Evolutionary conservation across 2,113 vertebrate species (phyloP).

Genomic region (Oryzias celebensis): DNA sequence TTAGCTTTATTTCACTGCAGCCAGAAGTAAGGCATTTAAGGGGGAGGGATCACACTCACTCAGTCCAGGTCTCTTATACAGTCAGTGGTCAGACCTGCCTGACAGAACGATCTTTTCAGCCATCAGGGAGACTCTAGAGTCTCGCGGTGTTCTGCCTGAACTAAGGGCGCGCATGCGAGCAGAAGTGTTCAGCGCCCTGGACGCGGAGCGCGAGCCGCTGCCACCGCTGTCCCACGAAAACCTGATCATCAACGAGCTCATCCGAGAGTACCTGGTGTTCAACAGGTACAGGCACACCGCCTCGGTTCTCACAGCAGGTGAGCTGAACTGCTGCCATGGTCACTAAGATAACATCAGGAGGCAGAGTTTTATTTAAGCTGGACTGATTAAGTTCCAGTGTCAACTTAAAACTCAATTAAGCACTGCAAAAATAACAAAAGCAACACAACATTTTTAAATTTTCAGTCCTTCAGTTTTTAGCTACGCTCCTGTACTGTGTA

Average conservation of each 20-base stretch:
- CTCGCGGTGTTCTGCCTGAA: constrained; percentile 84
- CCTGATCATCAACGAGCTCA: constrained; percentile 92
- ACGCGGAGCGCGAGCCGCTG: constrained; percentile 81
- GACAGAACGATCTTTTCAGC: constrained; percentile 66
- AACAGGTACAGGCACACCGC: constrained; percentile 88
- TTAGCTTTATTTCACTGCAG: too few species aligned
- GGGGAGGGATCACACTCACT: too few species aligned
- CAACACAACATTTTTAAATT: too few species aligned
- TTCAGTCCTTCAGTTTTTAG: too few species aligned
- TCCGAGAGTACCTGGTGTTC: constrained; percentile 94
- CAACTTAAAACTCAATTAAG: too few species aligned
- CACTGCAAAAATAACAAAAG: too few species aligned
- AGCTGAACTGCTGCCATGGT: not conserved
- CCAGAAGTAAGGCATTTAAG: too few species aligned
- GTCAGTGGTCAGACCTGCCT: not conserved
- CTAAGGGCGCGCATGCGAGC: constrained; percentile 90
- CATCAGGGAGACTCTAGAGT: constrained; percentile 88
- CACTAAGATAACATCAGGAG: too few species aligned
- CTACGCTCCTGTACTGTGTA: too few species aligned
- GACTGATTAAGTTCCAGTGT: too few species aligned
- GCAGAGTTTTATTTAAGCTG: too few species aligned
- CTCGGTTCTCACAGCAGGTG: constrained; percentile 89
- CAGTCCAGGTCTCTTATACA: too few species aligned
- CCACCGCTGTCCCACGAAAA: constrained; percentile 86
- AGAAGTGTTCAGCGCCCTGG: constrained; percentile 89